Base-by-base conservation (phyloP, 1,140 invertebrate genomes). In the Adelges cooleyi region DNA sequence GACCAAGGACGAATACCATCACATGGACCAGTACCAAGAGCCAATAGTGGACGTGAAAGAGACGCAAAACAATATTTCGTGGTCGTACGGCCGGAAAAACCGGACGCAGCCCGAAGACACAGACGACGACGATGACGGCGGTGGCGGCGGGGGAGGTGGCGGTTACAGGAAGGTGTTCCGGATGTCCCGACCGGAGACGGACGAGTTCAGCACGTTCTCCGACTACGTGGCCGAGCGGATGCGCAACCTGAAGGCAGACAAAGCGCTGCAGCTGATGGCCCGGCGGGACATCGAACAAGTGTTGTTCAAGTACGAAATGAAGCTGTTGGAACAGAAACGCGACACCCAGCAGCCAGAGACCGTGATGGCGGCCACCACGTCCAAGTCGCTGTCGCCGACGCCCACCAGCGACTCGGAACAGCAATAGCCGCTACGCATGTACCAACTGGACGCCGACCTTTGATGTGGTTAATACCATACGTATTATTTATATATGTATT, bases 271-370 rank as follows among this genome's bases (percentile, higher is more conserved):
- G 13, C 23, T 59, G 2, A 59, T 59, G 54, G 54, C 54, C 1
- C 54, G 54, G 2, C 23, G 54, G n/a, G 54, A 59, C 23, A 59
- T 59, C 11, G 54, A 59, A 59, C 38, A 59, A 44, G 54, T 59
- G 3, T 42, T 59, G 40, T 59, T 59, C n/a, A 59, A 59, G 10
- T 59, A 59, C n/a, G 54, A 59, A 25, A 59, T 59, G 54, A 59
- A 59, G 22, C 18, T 59, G 15, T 42, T 59, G 23, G 54, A 59
- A 27, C 54, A 59, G 23, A 56, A 18, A 27, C 40, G 54, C 25
- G 54, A 59, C 13, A 25, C 54, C 11, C 54, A 59, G 17, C 54
- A 59, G 17, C 29, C 29, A 11, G 29, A 33, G 29, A 33, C 29
- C 29, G 11, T 33, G 29, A 33, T 33, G 29, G 29, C 29, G 29